phyloP scores from a whole-genome alignment of 2,113 vertebrate species.

The Clarias batrachus region DNA sequence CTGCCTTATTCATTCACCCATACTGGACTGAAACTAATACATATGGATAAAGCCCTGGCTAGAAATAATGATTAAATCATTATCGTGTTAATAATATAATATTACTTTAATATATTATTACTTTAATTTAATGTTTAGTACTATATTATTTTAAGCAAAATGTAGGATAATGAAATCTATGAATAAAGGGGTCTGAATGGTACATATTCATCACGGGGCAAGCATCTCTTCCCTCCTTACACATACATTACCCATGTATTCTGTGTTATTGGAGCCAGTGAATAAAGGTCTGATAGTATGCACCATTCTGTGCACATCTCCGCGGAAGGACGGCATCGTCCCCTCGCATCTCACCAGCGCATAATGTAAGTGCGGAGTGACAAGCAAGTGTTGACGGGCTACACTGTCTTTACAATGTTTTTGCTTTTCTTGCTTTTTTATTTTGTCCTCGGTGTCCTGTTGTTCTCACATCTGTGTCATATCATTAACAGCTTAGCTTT shows the following conservation, averaged over 20 bases:
- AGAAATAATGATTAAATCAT: neutral
- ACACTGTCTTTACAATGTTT: neutral
- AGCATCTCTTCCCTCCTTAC: neutral
- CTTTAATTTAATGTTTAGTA: no score
- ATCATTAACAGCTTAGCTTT: neutral
- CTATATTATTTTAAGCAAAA: neutral
- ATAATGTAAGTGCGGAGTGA: conserved; percentile 13
- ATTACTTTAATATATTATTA: neutral
- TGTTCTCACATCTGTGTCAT: neutral
- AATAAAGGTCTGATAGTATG: neutral
- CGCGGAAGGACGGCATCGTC: neutral
- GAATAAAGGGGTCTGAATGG: neutral
- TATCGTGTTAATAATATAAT: neutral
- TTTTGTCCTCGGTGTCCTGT: neutral
- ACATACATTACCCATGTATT: neutral
- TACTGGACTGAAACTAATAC: neutral
- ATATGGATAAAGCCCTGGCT: neutral
- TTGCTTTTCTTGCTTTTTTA: neutral
- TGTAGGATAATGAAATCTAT: neutral
- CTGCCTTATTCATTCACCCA: neutral
- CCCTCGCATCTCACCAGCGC: conserved; percentile 5
- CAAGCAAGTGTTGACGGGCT: conserved; percentile 1
- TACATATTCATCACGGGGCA: neutral
- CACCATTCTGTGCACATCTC: conserved; percentile 1
- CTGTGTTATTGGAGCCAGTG: neutral